A percentile compares a stretch with the other conserved stretches of the same genome.
phyloP scores from a whole-genome alignment of 2,797 vertebrate genomes.

The Notolepis coatsorum region DNA sequence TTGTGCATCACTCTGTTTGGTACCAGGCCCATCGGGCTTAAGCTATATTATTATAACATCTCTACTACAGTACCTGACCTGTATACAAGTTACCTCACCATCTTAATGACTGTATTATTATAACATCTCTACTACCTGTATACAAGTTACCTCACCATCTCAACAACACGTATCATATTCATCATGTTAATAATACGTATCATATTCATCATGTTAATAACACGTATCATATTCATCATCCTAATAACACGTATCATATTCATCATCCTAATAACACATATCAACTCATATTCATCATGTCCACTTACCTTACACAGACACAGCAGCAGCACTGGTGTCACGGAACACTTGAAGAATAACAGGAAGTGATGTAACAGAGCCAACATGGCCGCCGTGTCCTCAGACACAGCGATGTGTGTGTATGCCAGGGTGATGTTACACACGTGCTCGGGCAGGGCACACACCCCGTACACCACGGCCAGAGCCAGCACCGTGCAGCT shows the following conservation, averaged over 20 bases:
- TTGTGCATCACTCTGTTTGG: no score
- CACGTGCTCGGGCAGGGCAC: slow-evolving; percentile 89
- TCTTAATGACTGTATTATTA: no score
- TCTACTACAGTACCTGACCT: neutral
- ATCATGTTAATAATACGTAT: no score
- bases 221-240: no score
- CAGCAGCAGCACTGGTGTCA: slow-evolving; percentile 91
- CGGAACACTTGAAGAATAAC: slow-evolving; percentile 91
- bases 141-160: no score
- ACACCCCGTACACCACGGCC: slow-evolving; percentile 88
- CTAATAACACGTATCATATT: no score
- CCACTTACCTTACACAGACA: slow-evolving; percentile 90
- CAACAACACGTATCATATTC: no score
- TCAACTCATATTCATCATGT: no score
- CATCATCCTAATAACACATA: no score
- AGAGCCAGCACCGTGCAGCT: slow-evolving; percentile 91
- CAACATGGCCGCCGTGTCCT: slow-evolving; percentile 86
- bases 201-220: no score
- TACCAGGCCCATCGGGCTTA: no score
- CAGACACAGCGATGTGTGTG: slow-evolving; percentile 79
- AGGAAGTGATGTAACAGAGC: slow-evolving; percentile 93
- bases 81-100: slow-evolving; percentile 24
- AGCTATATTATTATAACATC: neutral
- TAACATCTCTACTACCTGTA: no score
- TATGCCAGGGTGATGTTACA: slow-evolving; percentile 91